Evolutionary conservation across 2,888 invertebrate genomes (phyloP).

Genomic region (Ommatoiulus sabulosus): DNA sequence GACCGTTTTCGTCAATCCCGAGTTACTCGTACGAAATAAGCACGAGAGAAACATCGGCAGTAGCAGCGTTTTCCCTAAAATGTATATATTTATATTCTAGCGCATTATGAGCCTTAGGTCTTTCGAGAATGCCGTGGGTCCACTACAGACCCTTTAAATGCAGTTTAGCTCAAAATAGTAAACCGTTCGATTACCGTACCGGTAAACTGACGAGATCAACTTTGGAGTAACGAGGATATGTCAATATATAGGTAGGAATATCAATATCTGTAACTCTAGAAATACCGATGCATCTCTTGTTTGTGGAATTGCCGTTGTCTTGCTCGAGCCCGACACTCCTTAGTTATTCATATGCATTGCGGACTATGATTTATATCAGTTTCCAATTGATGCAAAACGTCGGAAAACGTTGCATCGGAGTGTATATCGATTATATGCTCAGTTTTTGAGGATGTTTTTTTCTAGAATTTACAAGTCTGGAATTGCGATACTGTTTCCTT

Average conservation of each 20-base stretch:
- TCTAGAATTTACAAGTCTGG: background rate
- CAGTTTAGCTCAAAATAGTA: slow-evolving; percentile 15
- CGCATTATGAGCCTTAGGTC: slow-evolving; percentile 41
- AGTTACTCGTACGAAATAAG: background rate
- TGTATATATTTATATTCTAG: slow-evolving; percentile 47
- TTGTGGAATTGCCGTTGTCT: background rate
- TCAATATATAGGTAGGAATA: slow-evolving; percentile 52
- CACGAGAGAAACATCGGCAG: background rate
- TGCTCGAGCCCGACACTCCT: background rate
- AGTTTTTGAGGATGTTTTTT: background rate
- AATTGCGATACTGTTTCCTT: background rate
- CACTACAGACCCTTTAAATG: slow-evolving; percentile 24
- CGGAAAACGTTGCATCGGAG: background rate
- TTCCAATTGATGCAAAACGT: slow-evolving; percentile 10
- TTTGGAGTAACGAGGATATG: slow-evolving; percentile 52
- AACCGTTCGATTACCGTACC: background rate
- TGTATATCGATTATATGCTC: background rate
- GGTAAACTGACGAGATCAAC: slow-evolving; percentile 7
- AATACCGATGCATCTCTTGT: background rate
- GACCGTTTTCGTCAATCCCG: background rate
- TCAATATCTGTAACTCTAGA: background rate
- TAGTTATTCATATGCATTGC: background rate
- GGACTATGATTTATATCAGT: background rate
- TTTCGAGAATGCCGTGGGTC: slow-evolving; percentile 28
- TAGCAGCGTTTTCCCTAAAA: background rate